A percentile compares a stretch with the other conserved stretches of the same genome.
phyloP scores from a whole-genome alignment of 37 sponge, comb jelly and placozoan species.

The Amphimedon queenslandica region DNA sequence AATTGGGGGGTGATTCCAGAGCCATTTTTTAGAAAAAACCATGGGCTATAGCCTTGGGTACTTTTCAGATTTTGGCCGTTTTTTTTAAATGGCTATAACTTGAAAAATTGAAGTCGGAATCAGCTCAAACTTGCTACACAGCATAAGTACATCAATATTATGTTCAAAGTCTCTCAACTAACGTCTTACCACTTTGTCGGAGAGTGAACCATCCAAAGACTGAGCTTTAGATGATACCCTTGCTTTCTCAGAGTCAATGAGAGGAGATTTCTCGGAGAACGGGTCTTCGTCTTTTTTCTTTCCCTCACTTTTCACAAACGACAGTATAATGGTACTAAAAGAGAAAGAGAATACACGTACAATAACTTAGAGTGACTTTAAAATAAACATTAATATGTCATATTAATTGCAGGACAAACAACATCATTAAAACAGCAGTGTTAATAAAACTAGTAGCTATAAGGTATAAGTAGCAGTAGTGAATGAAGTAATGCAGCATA shows the following conservation, averaged over 20 bases:
- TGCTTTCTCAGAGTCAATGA: neutral
- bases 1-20: no score
- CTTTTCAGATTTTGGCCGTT: no score
- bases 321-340: constrained; percentile 41
- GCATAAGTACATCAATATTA: neutral
- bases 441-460: no score
- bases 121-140: no score
- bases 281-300: constrained; percentile 4
- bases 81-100: no score
- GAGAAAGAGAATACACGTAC: neutral
- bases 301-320: constrained; percentile 60
- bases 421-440: neutral
- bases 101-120: no score
- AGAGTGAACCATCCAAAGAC: constrained; percentile 16
- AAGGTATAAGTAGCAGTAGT: no score
- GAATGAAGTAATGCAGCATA: neutral
- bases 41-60: no score
- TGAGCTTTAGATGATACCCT: neutral
- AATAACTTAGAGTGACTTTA: no score
- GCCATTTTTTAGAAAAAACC: no score
- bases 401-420: no score
- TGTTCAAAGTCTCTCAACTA: neutral
- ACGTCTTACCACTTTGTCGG: constrained; percentile 33
- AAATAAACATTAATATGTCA: no score
- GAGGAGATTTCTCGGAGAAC: neutral